Evolutionary conservation across 2,888 invertebrate genomes (phyloP), one percentile per base, ranked within the genome.

Genomic region (Ormia ochracea): DNA sequence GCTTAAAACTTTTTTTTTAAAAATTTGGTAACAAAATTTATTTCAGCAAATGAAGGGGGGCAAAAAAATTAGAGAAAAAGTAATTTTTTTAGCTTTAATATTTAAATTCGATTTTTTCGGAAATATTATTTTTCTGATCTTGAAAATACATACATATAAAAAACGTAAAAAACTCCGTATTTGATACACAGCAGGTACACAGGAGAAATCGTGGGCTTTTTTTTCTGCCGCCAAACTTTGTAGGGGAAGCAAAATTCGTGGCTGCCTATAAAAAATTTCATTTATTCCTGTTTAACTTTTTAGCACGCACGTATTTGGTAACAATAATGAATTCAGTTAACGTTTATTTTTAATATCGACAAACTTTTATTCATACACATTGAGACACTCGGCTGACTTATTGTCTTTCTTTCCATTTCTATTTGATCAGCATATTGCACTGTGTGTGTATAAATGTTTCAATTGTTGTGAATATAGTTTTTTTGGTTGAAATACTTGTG

Each of bases 301-400:
- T 85, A 83, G 85, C 84, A 83, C 84, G 84, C 85, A 86, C 86
- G 86, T 86, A 82, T 82, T 83, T 83, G 81, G 77, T 77, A 84
- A 83, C 73, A 83, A 84, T 84, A 79, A 79, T 85, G 84, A 84
- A 84, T 84, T 85, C 83, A 82, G 76, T 77, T 73, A 77, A 76
- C 83, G 82, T 83, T 78, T 41, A 72, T 75, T 76, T 79, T 65
- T 36, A 45, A 31, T 43, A 12, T 26, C 31, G 10, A 28, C 10
- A 48, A 50, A 12, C 54, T 33, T 52, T 21, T 56, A 43, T n/a
- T 41, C 28, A 26, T 50, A 26, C 23, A 52, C 17, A 61, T 66
- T 70, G 36, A 56, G 14, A 41, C 38, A 70, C 50, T 56, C 59
- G 21, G n/a, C 36, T 61, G 23, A 36, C 33, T 63, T 19, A 45